phyloP scores from a whole-genome alignment of 2,797 vertebrate genomes.

The Liparis tanakae region DNA sequence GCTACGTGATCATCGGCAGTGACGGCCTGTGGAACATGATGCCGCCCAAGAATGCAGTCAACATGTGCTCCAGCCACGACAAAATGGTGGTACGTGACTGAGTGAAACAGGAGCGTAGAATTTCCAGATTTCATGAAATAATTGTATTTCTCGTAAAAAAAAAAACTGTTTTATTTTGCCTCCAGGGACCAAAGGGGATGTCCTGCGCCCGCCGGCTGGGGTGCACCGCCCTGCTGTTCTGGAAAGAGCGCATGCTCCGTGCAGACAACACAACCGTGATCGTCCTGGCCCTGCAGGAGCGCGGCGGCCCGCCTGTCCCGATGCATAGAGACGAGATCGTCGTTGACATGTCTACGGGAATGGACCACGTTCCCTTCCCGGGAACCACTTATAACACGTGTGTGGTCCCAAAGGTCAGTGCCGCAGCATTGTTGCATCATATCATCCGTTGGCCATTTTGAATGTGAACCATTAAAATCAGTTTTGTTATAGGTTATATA shows the following conservation, averaged over 20 bases:
- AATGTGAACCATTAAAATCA: constrained; percentile 13
- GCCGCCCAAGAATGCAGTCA: constrained; percentile 93
- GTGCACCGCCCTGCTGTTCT: constrained; percentile 91
- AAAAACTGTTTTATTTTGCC: not conserved
- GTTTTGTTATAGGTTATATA: constrained; percentile 21
- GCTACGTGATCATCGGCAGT: constrained; percentile 94
- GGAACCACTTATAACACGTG: constrained; percentile 87
- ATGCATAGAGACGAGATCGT: constrained; percentile 90
- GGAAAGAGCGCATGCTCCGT: constrained; percentile 96
- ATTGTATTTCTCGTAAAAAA: too few species aligned
- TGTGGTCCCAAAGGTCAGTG: constrained; percentile 71
- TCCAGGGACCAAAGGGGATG: constrained; percentile 90
- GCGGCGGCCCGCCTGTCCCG: constrained; percentile 73
- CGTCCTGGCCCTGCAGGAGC: constrained; percentile 90
- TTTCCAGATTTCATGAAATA: too few species aligned
- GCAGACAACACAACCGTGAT: constrained; percentile 98
- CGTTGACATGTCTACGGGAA: constrained; percentile 89
- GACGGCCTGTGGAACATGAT: constrained; percentile 99
- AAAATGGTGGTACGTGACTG: constrained; percentile 88
- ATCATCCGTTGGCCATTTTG: constrained; percentile 8
- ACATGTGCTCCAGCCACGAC: constrained; percentile 95
- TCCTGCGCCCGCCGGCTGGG: constrained; percentile 93
- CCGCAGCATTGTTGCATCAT: not conserved
- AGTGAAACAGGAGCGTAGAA: too few species aligned
- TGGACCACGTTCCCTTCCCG: constrained; percentile 84